Conservation (phyloP, 2,888 invertebrate genomes). For the Hypselothyrea guttata region DNA sequence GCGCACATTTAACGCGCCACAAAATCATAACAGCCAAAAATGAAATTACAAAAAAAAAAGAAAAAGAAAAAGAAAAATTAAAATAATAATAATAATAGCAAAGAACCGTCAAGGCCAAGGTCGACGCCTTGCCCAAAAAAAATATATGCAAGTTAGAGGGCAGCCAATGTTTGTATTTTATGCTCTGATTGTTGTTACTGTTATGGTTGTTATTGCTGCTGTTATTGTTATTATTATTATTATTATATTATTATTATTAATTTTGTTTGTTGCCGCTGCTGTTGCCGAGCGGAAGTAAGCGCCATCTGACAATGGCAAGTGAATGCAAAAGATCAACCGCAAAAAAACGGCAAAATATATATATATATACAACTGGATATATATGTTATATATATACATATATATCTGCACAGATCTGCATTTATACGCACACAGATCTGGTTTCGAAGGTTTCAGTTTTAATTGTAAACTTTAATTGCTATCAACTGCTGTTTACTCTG, state of each 20-base stretch:
- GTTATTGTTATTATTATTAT: too few relatives aligned
- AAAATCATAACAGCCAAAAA: constrained; percentile 1
- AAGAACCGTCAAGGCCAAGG: constrained; percentile 45
- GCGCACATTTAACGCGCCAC: background rate
- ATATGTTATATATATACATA: too few relatives aligned
- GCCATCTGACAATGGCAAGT: constrained; percentile 69
- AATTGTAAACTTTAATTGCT: constrained; percentile 41
- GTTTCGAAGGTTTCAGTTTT: constrained; percentile 55
- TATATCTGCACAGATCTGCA: too few relatives aligned
- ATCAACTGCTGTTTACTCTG: constrained; percentile 3
- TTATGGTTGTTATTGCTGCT: too few relatives aligned
- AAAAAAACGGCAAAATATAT: constrained; percentile 4
- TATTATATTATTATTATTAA: too few relatives aligned
- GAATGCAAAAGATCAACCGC: constrained; percentile 60
- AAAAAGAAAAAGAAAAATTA: background rate
- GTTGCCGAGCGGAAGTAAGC: constrained; percentile 56
- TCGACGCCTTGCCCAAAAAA: constrained; percentile 27
- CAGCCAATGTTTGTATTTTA: too few relatives aligned
- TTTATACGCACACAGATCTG: too few relatives aligned
- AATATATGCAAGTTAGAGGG: background rate
- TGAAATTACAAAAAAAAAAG: background rate
- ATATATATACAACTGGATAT: too few relatives aligned
- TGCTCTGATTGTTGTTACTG: too few relatives aligned
- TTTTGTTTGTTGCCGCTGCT: constrained; percentile 15
- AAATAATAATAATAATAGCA: constrained; percentile 1